Evolutionary conservation across 2,888 invertebrate genomes (phyloP).

Genomic region (Sinohyriopsis cumingii): DNA sequence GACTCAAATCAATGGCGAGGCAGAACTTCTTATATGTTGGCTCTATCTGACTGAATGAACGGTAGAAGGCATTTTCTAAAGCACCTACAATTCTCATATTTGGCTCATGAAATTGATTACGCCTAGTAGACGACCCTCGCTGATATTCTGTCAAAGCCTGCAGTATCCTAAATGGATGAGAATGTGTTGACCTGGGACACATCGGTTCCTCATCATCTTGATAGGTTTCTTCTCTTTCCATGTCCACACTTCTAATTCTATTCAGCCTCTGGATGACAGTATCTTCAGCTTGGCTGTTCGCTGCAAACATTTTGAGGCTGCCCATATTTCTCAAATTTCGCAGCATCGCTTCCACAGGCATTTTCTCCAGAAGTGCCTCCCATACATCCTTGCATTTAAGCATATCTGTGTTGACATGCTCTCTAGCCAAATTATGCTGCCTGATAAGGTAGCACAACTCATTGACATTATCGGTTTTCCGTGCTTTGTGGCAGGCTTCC

Average conservation of each 20-base stretch:
- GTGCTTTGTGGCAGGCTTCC: slow-evolving; percentile 53
- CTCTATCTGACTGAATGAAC: slow-evolving; percentile 71
- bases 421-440: slow-evolving; percentile 77
- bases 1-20: slow-evolving; percentile 77
- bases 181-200: not conserved
- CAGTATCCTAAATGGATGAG: slow-evolving; percentile 68
- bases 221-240: not conserved
- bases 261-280: not conserved
- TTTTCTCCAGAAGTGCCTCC: slow-evolving; percentile 66
- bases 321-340: slow-evolving; percentile 59
- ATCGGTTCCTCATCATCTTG: not conserved
- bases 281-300: slow-evolving; percentile 10
- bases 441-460: slow-evolving; percentile 45
- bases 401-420: slow-evolving; percentile 80
- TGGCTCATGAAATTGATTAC: slow-evolving; percentile 49
- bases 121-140: slow-evolving; percentile 44
- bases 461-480: slow-evolving; percentile 28
- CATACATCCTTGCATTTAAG: slow-evolving; percentile 79
- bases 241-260: slow-evolving; percentile 32
- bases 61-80: slow-evolving; percentile 64
- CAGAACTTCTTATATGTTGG: slow-evolving; percentile 75
- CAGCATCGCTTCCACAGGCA: slow-evolving; percentile 72
- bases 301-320: slow-evolving; percentile 17
- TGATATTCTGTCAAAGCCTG: slow-evolving; percentile 60
- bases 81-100: slow-evolving; percentile 43